Base-by-base conservation (phyloP, 2,797 vertebrate species). In the Psittacula echo region DNA sequence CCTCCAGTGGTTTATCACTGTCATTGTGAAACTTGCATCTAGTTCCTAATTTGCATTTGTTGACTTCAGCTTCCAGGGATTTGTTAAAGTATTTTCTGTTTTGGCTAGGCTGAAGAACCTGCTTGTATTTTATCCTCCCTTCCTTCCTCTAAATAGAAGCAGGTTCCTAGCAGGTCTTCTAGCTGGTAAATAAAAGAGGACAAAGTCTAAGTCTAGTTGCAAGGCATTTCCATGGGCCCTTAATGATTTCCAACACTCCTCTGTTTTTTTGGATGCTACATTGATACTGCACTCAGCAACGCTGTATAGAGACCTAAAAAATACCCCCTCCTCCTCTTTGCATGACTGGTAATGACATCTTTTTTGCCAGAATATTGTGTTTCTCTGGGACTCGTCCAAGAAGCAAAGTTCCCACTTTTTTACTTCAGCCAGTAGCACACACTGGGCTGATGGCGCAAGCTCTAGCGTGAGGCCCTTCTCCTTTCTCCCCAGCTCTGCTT, bases 31-130 rank as follows among this genome's bases (percentile, higher is more conserved):
- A 86, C 48, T 62, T 77, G 21, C 50, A 91, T 37, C 41, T 91
- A 56, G 20, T 85, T 71, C 68, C 51, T 83, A 42, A 65, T 89
- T 91, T 83, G 53, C 26, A 61, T 65, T 77, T 87, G 64, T 68
- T 88, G 44, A 24, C 42, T 81, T 94, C 68, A 50, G 70, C 62
- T 90, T 86, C 76, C 76, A 86, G 62, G 42, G 58, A 34, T 71
- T 91, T 79, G 11, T 74, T 90, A 61, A 65, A 77, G 5, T 47
- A 62, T 64, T 89, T 79, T 48, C 12, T 50, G 42, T 86, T 67
- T 45, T 24, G 41, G 22, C 41, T 86, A 53, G 30, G 45, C 7
- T 70, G 54, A 72, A 78, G 45, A 93, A 56, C 12, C 24, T 87
- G n/a, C 12, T 89, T 79, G 2, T 60, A 13, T 89, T 90, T 75